Conservation (phyloP, 2,888 invertebrate species). For the Macropis europaea region DNA sequence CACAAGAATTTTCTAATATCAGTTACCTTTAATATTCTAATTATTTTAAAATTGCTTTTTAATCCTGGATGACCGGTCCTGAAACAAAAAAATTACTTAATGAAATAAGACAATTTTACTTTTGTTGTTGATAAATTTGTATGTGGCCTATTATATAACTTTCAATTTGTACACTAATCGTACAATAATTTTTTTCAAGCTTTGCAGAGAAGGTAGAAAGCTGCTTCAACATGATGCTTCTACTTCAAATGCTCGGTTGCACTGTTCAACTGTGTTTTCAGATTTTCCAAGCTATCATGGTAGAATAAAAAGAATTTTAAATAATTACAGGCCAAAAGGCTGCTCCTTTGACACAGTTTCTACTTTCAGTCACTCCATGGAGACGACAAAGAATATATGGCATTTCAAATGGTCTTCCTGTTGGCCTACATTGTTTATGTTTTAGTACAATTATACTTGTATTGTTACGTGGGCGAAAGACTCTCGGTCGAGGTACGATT, state of each 20-base stretch:
- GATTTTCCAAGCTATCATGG: constrained; percentile 63
- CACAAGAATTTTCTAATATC: too few species aligned
- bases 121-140: too few species aligned
- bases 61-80: too few species aligned
- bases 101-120: too few species aligned
- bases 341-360: neutral
- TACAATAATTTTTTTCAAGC: constrained; percentile 39
- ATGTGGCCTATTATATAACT: too few species aligned
- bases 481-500: constrained; percentile 47
- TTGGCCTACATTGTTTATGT: constrained; percentile 46
- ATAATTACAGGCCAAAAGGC: too few species aligned
- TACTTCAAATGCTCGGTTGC: constrained; percentile 64
- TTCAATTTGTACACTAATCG: too few species aligned
- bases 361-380: constrained; percentile 29
- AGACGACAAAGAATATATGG: neutral
- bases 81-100: too few species aligned
- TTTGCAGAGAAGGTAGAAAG: constrained; percentile 62
- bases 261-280: constrained; percentile 68
- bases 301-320: constrained; percentile 38
- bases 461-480: constrained; percentile 66
- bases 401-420: constrained; percentile 35
- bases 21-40: too few species aligned
- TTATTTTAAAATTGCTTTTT: too few species aligned
- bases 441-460: constrained; percentile 61
- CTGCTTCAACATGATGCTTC: constrained; percentile 66